Evolutionary conservation across 1,140 invertebrate species (phyloP).

Genomic region (Chironomus striatipennis): DNA sequence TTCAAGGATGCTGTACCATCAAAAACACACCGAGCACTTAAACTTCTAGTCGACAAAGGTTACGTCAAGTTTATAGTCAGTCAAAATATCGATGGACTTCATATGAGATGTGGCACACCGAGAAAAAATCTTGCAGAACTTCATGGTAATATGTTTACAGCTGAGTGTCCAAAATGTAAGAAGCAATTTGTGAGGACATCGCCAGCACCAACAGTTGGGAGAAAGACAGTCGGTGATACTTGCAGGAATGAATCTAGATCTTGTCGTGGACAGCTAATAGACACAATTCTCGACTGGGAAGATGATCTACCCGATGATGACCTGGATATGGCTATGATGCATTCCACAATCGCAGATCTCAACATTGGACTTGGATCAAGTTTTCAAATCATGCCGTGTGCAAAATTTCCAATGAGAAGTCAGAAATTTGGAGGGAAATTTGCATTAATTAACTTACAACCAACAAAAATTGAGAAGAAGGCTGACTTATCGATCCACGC

Average conservation of each 20-base stretch:
- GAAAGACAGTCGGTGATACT: constrained; percentile 71
- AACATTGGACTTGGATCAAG: constrained; percentile 93
- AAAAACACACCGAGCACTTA: constrained; percentile 87
- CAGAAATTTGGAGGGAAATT: constrained; percentile 83
- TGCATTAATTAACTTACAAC: constrained; percentile 93
- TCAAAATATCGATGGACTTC: constrained; percentile 97
- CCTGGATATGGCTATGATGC: constrained; percentile 72
- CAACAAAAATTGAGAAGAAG: constrained; percentile 93
- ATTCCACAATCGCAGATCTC: constrained; percentile 85
- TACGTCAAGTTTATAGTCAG: constrained; percentile 83
- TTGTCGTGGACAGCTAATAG: constrained; percentile 78
- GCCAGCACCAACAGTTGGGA: constrained; percentile 81
- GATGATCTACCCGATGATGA: constrained; percentile 87
- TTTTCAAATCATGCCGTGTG: constrained; percentile 94
- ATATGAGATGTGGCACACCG: constrained; percentile 79
- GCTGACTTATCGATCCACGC: constrained; percentile 81
- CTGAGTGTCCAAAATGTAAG: constrained; percentile 83
- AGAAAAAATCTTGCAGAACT: constrained; percentile 80
- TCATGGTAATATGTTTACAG: constrained; percentile 97
- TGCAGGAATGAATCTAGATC: constrained; percentile 60
- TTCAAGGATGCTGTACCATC: constrained; percentile 91
- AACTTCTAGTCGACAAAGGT: constrained; percentile 64
- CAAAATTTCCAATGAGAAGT: constrained; percentile 81
- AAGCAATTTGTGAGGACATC: constrained; percentile 74
- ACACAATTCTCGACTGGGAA: constrained; percentile 98